Base-by-base conservation (phyloP, 2,888 invertebrate genomes). In the Archips crataeganus region DNA sequence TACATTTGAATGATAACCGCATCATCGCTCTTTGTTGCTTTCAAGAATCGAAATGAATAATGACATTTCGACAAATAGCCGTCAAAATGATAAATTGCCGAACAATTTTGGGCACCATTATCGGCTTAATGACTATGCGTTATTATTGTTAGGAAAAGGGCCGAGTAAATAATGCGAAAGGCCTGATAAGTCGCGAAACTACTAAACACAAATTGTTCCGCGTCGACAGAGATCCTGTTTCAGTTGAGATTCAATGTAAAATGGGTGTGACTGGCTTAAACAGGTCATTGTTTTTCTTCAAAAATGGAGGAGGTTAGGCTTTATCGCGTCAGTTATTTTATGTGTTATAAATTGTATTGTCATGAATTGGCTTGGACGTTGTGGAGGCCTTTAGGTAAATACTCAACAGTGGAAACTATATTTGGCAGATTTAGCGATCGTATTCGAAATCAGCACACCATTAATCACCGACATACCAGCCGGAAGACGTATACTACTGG, bases 1-100 rank as follows among this genome's bases (percentile, higher is more conserved):
- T 80, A 79, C 82, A n/a, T 82, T 79, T 80, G 79, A 78, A 79
- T 79, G 81, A 82, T 81, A 82, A 82, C 77, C 78, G 75, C 77
- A 86, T 82, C 85, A 86, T 83, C 77, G 81, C 75, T 81, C 82
- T 86, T 86, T 84, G 79, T 80, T 79, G 81, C 80, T 83, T 86
- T 81, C 81, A 82, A 78, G 81, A 85, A 82, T 83, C 76, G 79
- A 83, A 87, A 90, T 89, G 88, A 89, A 85, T 90, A 84, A 90
- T 87, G 90, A 87, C 84, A 80, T 88, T 85, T 84, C 81, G 75
- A 77, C 79, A 79, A 89, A 86, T 86, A 81, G 83, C 82, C 79
- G 80, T 79, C 81, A 82, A 85, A 85, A 83, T 90, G 90, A 91
- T 86, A 85, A 88, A 90, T 91, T 85, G 84, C 84, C 82, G 84